Conservation (phyloP, 2,113 vertebrate species). For the Passer domesticus region DNA sequence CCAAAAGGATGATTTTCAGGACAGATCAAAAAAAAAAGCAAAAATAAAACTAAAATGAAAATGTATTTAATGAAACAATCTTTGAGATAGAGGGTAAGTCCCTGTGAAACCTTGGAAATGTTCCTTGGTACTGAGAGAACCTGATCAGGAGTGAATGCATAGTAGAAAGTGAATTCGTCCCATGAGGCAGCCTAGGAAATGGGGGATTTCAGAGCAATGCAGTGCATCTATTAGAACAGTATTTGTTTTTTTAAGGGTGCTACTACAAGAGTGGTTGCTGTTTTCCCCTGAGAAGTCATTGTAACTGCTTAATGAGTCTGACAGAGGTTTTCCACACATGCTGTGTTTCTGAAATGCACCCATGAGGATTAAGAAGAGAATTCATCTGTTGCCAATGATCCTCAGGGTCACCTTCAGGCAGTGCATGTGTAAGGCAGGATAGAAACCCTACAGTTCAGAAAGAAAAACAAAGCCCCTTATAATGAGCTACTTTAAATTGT, state of each 20-base stretch:
- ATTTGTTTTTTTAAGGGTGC: not conserved
- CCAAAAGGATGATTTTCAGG: not conserved
- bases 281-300: not conserved
- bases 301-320: not conserved
- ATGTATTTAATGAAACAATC: not conserved
- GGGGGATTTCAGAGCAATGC: not conserved
- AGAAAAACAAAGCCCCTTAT: not conserved
- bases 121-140: not conserved
- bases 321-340: not conserved
- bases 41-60: not conserved
- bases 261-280: not conserved
- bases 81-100: not conserved
- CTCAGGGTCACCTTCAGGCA: conserved; percentile 6
- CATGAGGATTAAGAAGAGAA: not conserved
- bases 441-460: not conserved
- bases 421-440: not conserved
- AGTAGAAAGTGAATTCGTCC: not conserved
- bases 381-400: not conserved
- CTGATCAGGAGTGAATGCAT: not conserved
- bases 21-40: not conserved
- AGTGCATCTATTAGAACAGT: not conserved
- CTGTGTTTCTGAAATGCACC: not conserved
- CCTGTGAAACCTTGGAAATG: not conserved
- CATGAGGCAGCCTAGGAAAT: not conserved
- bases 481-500: not conserved